Base-by-base conservation (phyloP, 2,888 invertebrate genomes). In the Psylliodes chrysocephalus region DNA sequence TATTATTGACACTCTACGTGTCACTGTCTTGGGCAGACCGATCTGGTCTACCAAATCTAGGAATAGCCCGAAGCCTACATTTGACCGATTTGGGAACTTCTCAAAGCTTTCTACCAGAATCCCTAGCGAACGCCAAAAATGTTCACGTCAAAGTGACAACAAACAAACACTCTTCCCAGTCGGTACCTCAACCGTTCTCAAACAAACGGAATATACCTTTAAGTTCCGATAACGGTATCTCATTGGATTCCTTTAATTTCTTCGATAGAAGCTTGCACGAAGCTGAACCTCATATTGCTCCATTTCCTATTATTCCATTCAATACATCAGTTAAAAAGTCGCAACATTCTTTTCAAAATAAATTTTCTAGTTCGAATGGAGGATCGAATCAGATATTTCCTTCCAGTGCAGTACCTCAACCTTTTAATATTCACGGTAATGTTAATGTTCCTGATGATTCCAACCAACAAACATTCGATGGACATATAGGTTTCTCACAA, bases 221-320 rank as follows among this genome's bases (percentile, higher is more conserved):
- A 35, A 14, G 14, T 35, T 12, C 35, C 1, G 15, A 14, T 14
- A 5, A 2, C 1, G 15, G 22, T 5, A 14, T 19, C 14, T 15
- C 53, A 6, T 15, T 42, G 2, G 42, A 54, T 17, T 42, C 54
- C 1, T 12, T 28, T 6, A 15, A 25, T 6, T 42, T 54, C 4
- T 54, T 54, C 15, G 30, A 54, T n/a, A 25, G 42, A 42, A 42
- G 15, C 28, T 42, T 54, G 14, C 42, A 42, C 17, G 54, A 42
- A 12, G 6, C 25, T 1, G 30, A 17, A 1, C 15, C 12, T 1
- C 54, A 54, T 15, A 5, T 28, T 15, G 6, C 17, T 8, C 42
- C 42, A 12, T 54, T 33, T 42, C 42, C 54, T 28, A 40, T 54
- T 25, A 54, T 54, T n/a, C 54, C 54, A 17, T 7, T 28, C 4